A percentile compares a stretch with the other conserved stretches of the same genome.
phyloP scores from a whole-genome alignment of 1,140 invertebrate genomes.

The Diploscapter pachys region DNA sequence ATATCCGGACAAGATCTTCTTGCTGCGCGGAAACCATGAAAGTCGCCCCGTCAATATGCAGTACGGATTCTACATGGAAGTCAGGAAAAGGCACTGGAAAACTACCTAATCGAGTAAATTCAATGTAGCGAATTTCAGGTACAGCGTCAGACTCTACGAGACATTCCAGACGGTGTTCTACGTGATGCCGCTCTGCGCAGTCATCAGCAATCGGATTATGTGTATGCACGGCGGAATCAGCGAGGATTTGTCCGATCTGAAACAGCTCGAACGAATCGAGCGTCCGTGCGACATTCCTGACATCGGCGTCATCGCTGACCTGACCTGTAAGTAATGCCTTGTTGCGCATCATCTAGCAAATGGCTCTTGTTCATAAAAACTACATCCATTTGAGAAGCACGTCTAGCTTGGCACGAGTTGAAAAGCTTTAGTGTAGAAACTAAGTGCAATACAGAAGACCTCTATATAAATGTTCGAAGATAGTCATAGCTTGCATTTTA shows the following conservation, averaged over 20 bases:
- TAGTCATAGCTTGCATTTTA: not conserved
- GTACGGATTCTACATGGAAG: conserved; percentile 79
- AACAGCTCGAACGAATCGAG: conserved; percentile 40
- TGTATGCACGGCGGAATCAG: conserved; percentile 79
- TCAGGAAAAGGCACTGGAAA: conserved; percentile 32
- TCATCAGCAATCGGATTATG: conserved; percentile 80
- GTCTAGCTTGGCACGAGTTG: too few relatives aligned
- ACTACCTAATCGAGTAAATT: too few relatives aligned
- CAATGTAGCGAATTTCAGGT: conserved; percentile 23
- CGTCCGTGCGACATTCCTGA: conserved; percentile 49
- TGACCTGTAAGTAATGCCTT: conserved; percentile 57
- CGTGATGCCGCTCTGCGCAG: conserved; percentile 68
- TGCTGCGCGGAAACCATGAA: conserved; percentile 93
- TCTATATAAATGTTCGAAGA: too few relatives aligned
- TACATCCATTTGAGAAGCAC: too few relatives aligned
- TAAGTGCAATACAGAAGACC: too few relatives aligned
- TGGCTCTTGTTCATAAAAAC: too few relatives aligned
- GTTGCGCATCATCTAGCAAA: not conserved
- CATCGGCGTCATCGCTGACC: conserved; percentile 34
- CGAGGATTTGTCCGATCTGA: conserved; percentile 67
- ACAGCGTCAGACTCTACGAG: conserved; percentile 42
- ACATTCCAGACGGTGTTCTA: conserved; percentile 60
- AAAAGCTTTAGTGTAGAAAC: too few relatives aligned
- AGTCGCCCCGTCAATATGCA: conserved; percentile 69
- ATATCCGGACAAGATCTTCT: conserved; percentile 94